Evolutionary conservation across 2,888 invertebrate genomes (phyloP), one percentile per base, ranked within the genome.

Genomic region (Lissocephala sabroskyi): DNA sequence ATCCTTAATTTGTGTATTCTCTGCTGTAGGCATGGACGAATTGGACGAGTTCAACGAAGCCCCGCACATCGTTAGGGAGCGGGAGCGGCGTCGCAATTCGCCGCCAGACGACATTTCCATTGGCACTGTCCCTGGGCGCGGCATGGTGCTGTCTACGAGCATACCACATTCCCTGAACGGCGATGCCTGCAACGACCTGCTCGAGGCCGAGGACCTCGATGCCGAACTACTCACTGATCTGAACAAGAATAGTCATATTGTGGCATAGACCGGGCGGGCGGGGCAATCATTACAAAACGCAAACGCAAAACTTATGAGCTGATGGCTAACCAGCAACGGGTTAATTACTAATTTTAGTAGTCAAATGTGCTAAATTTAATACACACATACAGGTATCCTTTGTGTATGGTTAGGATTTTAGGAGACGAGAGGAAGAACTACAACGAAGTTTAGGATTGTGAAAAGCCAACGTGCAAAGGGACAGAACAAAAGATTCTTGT

Each of bases 31-130:
- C 57, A 87, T 89, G 67, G 95, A 95, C 74, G 96, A 96, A 82
- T 84, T 96, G 47, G 95, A 95, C 75, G 95, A 95, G 83, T 95
- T 95, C 84, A 94, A 94, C 83, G 95, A 96, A 83, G 94, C 95
- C 1, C 95, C 95, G 0, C 95, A 95, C 81, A 92, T 94, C 63
- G 87, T 94, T 3, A 65, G 84, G 2, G 84, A 83, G 56, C 82
- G 84, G 7, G 84, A 83, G 50, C 67, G 79, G 32, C 78, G 80
- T 10, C 81, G 77, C 11, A 82, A 80, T 44, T 81, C 82, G 3
- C 65, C 79, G 11, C 62, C 79, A 3, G 84, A 84, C 45, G 75
- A 75, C 30, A 56, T 79, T 17, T 73, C 79, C 9, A 65, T 80
- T 7, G 73, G 79, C 9, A 66, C 59, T 30, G 29, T 29, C 13